Evolutionary conservation across 2,113 vertebrate species (phyloP), one percentile per base, ranked within the genome.

Genomic region (Odocoileus virginianus): DNA sequence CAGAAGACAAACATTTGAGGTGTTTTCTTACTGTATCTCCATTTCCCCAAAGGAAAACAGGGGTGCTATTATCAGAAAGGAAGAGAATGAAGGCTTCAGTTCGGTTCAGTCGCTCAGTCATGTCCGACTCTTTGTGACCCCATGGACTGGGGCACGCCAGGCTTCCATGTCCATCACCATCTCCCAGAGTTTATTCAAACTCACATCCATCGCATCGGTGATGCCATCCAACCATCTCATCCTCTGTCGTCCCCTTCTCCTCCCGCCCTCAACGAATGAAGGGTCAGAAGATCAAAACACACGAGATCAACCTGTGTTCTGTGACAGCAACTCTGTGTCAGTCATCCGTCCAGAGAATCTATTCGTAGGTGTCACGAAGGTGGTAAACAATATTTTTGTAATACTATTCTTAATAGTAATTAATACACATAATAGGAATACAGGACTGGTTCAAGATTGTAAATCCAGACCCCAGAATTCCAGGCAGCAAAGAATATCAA

Each of bases 361-460:
- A 25, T 3, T 10, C 7, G 0, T 17, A n/a, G 79, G 2, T 13
- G 28, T 33, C 74, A 27, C 40, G 0, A 2, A 9, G 12, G 1
- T 54, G 82, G 28, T 33, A 4, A 36, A 45, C 33, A 33, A 12
- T 21, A 40, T 5, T 89, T 28, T 85, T 21, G 60, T 33, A 55
- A 55, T 28, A 12, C 13, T 55, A 28, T n/a, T 81, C 17, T 16
- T 57, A 60, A 67, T 50, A 58, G 43, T 12, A 78, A 90, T 54
- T 52, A 74, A 81, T 5, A 27, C 30, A 76, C 84, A 30, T 14
- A 25, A 9, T 21, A n/a, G 21, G 12, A 7, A 67, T 4, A 50
- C 7, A 30, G 58, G 19, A 23, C 2, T 5, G 23, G 25, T 64
- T 40, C 67, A 52, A 16, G 40, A 14, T 9, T 47, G 10, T 28